A percentile compares a stretch with the other conserved stretches of the same genome.
phyloP scores from a whole-genome alignment of 2,888 invertebrate species.

The Drosophila gaucha region DNA sequence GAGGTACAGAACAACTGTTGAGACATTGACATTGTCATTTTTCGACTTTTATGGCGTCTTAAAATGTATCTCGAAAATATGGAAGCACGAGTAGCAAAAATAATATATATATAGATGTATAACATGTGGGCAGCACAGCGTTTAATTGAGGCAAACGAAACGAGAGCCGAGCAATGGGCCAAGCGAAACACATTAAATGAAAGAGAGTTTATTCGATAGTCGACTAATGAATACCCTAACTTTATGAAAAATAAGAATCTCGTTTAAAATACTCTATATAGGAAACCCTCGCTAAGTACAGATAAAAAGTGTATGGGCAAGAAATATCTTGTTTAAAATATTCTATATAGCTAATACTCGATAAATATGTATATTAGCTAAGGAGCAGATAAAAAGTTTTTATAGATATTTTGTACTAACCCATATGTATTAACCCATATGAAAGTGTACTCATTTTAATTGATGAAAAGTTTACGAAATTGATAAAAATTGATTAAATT shows the following conservation, averaged over 20 bases:
- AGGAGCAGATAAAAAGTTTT: too few species aligned
- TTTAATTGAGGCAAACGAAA: constrained; percentile 56
- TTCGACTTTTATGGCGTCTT: constrained; percentile 79
- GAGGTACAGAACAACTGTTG: constrained; percentile 16
- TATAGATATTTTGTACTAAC: too few species aligned
- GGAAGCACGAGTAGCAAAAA: constrained; percentile 22
- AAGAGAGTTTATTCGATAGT: neutral
- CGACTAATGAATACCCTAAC: constrained; percentile 23
- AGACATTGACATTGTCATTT: constrained; percentile 79
- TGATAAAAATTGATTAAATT: too few species aligned
- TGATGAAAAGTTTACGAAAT: too few species aligned
- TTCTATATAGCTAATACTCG: too few species aligned
- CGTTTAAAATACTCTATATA: too few species aligned
- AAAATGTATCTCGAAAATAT: constrained; percentile 69
- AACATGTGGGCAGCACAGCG: constrained; percentile 53
- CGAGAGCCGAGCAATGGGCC: constrained; percentile 34
- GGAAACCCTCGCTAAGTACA: too few species aligned
- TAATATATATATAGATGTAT: neutral
- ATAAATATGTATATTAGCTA: too few species aligned
- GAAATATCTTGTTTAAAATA: too few species aligned
- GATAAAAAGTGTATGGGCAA: too few species aligned
- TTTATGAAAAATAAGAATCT: neutral
- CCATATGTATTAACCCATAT: too few species aligned
- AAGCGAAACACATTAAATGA: constrained; percentile 19
- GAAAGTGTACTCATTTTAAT: too few species aligned